A percentile compares a stretch with the other conserved stretches of the same genome.
Evolutionary conservation across 2,113 vertebrate species (phyloP).

Genomic region (Pseudorhombus dupliciocellatus): DNA sequence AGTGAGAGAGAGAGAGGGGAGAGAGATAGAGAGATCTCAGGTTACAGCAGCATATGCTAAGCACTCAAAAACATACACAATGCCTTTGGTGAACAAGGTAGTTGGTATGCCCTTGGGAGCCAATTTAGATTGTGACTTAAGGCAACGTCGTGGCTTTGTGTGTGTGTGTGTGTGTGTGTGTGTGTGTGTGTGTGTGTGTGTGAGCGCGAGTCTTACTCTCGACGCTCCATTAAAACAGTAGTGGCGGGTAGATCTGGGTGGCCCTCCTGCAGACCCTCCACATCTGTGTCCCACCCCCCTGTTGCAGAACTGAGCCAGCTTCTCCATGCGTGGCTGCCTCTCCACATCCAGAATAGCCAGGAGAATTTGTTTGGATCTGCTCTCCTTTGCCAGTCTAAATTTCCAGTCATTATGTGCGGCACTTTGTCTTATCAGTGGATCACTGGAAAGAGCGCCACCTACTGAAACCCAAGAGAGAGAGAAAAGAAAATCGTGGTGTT

Average conservation of each 20-base stretch:
- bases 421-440: slow-evolving; percentile 10
- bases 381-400: slow-evolving; percentile 2
- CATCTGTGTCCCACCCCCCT: slow-evolving; percentile 58
- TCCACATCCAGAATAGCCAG: slow-evolving; percentile 32
- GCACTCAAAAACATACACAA: slow-evolving; percentile 87
- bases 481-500: not conserved
- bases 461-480: not conserved
- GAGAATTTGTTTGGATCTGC: slow-evolving; percentile 16
- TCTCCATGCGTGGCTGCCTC: slow-evolving; percentile 52
- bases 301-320: slow-evolving; percentile 37
- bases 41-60: slow-evolving; percentile 90
- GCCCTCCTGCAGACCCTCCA: slow-evolving; percentile 70
- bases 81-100: slow-evolving; percentile 92
- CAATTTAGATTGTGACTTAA: slow-evolving; percentile 95
- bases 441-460: not conserved
- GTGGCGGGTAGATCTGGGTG: slow-evolving; percentile 79
- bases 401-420: not conserved
- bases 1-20: slow-evolving; percentile 8
- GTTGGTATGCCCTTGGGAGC: slow-evolving; percentile 89
- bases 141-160: slow-evolving; percentile 81
- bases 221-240: slow-evolving; percentile 79
- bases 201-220: slow-evolving; percentile 72
- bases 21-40: slow-evolving; percentile 79
- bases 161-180: slow-evolving; percentile 31
- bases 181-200: slow-evolving; percentile 32